Conservation (phyloP, 2,113 vertebrate species). For the Antigone vipio region DNA sequence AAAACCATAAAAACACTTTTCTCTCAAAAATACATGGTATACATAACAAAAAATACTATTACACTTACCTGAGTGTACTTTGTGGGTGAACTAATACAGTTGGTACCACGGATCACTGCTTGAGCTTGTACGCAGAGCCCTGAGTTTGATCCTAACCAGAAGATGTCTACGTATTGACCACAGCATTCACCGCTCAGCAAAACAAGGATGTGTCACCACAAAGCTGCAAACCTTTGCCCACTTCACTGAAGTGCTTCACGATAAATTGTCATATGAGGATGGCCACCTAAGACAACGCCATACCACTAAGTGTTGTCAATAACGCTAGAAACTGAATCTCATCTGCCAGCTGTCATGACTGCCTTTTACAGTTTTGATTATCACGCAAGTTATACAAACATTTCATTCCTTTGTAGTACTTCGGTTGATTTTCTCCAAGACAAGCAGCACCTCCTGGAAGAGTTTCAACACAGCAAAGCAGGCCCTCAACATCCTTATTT, state of each 20-base stretch:
- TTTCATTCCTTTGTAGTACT: background rate
- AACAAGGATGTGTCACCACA: background rate
- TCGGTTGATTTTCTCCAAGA: background rate
- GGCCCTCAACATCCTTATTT: background rate
- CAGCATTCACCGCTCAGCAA: background rate
- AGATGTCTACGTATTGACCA: background rate
- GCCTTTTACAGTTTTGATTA: background rate
- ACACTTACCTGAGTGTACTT: background rate
- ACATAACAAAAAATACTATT: background rate
- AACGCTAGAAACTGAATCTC: background rate
- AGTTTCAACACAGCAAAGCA: background rate
- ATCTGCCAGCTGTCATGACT: background rate
- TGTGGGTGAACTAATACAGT: background rate
- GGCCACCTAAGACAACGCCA: background rate
- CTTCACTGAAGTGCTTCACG: background rate
- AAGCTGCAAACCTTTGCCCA: background rate
- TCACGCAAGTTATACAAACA: background rate
- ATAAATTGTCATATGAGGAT: fast-evolving
- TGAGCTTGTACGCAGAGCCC: background rate
- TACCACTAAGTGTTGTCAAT: background rate
- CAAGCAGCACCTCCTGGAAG: background rate
- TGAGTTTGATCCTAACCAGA: background rate
- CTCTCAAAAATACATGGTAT: background rate
- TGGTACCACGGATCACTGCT: background rate
- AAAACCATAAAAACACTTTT: background rate